phyloP scores from a whole-genome alignment of 2,113 vertebrate species.

The Turdus rufiventris region DNA sequence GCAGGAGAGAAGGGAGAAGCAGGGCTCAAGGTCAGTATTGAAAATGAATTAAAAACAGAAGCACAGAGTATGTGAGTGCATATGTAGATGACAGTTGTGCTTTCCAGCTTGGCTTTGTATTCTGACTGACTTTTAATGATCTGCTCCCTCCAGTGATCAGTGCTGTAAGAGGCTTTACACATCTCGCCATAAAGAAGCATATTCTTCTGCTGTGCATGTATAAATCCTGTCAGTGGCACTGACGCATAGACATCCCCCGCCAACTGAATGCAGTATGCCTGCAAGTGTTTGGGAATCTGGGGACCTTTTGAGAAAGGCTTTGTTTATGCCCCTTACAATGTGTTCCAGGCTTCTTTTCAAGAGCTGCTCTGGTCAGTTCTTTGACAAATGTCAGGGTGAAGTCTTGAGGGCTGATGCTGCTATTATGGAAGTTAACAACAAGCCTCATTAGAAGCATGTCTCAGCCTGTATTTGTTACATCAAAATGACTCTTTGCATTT shows the following conservation, averaged over 20 bases:
- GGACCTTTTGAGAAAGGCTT: slow-evolving; percentile 1
- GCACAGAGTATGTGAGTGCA: background rate
- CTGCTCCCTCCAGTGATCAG: background rate
- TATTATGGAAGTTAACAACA: background rate
- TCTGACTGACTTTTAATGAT: background rate
- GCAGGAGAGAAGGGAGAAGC: slow-evolving; percentile 83
- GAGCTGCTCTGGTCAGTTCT: background rate
- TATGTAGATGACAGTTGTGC: background rate
- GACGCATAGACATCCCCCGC: background rate
- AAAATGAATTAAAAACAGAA: background rate
- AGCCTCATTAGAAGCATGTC: background rate
- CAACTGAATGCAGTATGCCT: background rate
- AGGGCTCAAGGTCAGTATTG: slow-evolving; percentile 85
- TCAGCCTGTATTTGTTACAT: background rate
- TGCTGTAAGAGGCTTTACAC: background rate
- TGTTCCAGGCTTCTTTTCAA: slow-evolving; percentile 38
- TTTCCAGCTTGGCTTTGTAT: background rate
- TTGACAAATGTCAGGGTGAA: slow-evolving; percentile 10
- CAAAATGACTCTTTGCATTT: background rate
- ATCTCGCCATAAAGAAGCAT: background rate
- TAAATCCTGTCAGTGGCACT: background rate
- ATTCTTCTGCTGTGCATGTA: background rate
- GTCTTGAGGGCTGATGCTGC: slow-evolving; percentile 1
- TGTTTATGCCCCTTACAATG: slow-evolving; percentile 28
- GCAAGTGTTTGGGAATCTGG: slow-evolving; percentile 29